phyloP scores from a whole-genome alignment of 2,113 vertebrate genomes.

The Symphodus melops region DNA sequence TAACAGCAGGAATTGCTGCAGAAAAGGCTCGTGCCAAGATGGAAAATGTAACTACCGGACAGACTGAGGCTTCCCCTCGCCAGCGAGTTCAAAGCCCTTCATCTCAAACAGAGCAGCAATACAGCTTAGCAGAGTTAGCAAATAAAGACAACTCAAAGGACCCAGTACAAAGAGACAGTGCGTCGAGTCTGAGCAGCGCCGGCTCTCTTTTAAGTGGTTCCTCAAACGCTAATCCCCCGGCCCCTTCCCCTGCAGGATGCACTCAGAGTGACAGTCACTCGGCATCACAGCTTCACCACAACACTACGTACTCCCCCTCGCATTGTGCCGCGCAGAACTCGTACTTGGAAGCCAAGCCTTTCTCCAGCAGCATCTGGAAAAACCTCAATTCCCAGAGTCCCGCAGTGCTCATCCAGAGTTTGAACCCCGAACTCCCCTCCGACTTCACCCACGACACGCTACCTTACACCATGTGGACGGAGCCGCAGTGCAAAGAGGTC shows the following conservation, averaged over 20 bases:
- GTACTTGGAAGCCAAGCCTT: slow-evolving; percentile 68
- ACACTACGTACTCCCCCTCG: slow-evolving; percentile 36
- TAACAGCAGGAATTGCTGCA: slow-evolving; percentile 40
- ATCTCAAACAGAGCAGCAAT: slow-evolving; percentile 46
- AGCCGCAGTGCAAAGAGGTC: slow-evolving; percentile 81
- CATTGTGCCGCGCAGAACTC: slow-evolving; percentile 40
- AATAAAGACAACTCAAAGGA: slow-evolving; percentile 44
- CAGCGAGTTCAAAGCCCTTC: slow-evolving; percentile 31
- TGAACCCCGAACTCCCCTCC: slow-evolving; percentile 66
- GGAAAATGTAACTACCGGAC: slow-evolving; percentile 39
- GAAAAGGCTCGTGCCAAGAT: slow-evolving; percentile 34
- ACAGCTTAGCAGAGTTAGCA: slow-evolving; percentile 30
- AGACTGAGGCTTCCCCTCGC: neutral
- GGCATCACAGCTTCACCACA: slow-evolving; percentile 41
- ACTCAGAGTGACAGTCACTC: slow-evolving; percentile 48
- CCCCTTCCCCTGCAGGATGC: slow-evolving; percentile 21
- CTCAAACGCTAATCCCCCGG: slow-evolving; percentile 20
- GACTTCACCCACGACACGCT: slow-evolving; percentile 74
- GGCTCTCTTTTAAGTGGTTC: slow-evolving; percentile 15
- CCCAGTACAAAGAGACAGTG: slow-evolving; percentile 10
- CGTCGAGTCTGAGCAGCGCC: slow-evolving; percentile 16
- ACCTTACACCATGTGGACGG: slow-evolving; percentile 79
- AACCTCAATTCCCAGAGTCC: slow-evolving; percentile 78
- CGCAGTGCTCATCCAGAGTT: slow-evolving; percentile 75
- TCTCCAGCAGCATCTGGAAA: slow-evolving; percentile 80